Percentiles rank a stretch among this genome's conserved stretches.
Evolutionary conservation across 2,888 invertebrate genomes (phyloP).

Genomic region (Tubulanus polymorphus): DNA sequence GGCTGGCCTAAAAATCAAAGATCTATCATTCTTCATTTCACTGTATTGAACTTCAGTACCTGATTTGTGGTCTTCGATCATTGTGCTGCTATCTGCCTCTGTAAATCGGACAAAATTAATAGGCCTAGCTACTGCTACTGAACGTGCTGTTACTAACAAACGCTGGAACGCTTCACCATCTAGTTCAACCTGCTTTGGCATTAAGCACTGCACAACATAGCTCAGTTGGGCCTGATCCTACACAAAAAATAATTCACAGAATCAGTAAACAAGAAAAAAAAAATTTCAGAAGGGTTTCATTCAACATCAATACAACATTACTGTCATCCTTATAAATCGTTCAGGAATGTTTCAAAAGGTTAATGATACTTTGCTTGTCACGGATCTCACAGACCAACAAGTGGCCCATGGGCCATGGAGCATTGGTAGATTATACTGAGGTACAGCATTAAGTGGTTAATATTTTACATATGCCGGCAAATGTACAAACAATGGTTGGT

Average conservation of each 20-base stretch:
- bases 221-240: conserved; percentile 80
- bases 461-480: too few relatives aligned
- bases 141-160: conserved; percentile 75
- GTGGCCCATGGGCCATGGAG: too few relatives aligned
- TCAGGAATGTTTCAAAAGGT: conserved; percentile 6
- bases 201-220: conserved; percentile 61
- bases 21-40: too few relatives aligned
- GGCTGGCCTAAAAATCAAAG: too few relatives aligned
- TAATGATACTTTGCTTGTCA: background rate
- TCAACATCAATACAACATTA: too few relatives aligned
- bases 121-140: conserved; percentile 80
- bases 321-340: too few relatives aligned
- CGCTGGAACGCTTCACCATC: conserved; percentile 90
- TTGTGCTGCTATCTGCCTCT: conserved; percentile 21
- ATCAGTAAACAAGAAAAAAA: too few relatives aligned
- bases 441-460: too few relatives aligned
- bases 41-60: too few relatives aligned
- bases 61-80: background rate
- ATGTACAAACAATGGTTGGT: too few relatives aligned
- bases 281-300: too few relatives aligned
- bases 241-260: conserved; percentile 15
- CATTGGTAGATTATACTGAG: too few relatives aligned
- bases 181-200: conserved; percentile 62
- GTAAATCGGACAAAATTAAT: conserved; percentile 72
- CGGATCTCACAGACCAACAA: background rate